phyloP scores from a whole-genome alignment of 2,797 vertebrate species.

The Hydrolagus colliei region DNA sequence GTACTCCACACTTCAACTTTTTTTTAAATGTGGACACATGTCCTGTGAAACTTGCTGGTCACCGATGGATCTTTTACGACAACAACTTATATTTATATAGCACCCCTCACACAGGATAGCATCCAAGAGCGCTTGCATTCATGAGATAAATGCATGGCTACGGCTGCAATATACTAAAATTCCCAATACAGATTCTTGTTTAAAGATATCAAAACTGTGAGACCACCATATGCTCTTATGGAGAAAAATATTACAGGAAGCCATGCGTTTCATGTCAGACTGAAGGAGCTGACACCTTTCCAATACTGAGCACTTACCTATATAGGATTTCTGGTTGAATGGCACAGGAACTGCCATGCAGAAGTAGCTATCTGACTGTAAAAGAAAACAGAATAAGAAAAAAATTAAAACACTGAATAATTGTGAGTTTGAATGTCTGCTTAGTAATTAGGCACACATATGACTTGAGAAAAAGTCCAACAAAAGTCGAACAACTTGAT shows the following conservation, averaged over 20 bases:
- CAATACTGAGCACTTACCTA: constrained; percentile 68
- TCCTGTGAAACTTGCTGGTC: not conserved
- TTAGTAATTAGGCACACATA: not conserved
- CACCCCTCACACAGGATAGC: too few species aligned
- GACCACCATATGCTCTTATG: not conserved
- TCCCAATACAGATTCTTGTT: not conserved
- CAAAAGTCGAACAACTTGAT: too few species aligned
- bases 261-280: not conserved
- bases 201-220: not conserved
- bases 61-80: too few species aligned
- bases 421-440: too few species aligned
- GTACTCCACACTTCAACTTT: not conserved
- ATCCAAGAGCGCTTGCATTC: too few species aligned
- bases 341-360: constrained; percentile 77
- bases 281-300: not conserved
- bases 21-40: not conserved
- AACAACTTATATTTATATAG: too few species aligned
- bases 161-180: too few species aligned
- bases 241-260: not conserved
- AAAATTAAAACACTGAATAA: not conserved
- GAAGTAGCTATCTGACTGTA: constrained; percentile 87
- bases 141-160: not conserved
- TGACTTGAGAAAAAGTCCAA: too few species aligned
- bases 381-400: constrained; percentile 43
- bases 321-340: constrained; percentile 66